These are phyloP conservation scores for Dastarcus helophoroides DNA, from an alignment of 2,888 invertebrate species.

Conservation along the genomic window DNA sequence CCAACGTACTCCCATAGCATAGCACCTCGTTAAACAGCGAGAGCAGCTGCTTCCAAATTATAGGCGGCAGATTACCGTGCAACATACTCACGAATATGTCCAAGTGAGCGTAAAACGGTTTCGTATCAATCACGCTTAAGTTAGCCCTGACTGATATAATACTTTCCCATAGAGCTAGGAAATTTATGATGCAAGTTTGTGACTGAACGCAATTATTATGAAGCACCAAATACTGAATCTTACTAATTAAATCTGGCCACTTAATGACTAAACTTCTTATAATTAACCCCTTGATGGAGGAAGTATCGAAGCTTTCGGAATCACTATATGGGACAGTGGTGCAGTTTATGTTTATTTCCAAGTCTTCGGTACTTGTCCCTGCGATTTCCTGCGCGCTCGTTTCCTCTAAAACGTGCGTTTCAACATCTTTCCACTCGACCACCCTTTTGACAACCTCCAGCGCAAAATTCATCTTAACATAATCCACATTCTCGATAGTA, in stretches of 20 bases:
- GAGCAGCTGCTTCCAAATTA: slow-evolving; percentile 75
- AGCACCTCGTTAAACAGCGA: slow-evolving; percentile 81
- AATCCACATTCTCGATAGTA: slow-evolving; percentile 52
- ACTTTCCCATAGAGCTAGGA: slow-evolving; percentile 78
- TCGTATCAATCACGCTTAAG: slow-evolving; percentile 77
- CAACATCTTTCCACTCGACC: slow-evolving; percentile 79
- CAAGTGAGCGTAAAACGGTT: slow-evolving; percentile 76
- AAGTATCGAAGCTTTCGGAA: slow-evolving; percentile 75
- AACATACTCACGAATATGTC: slow-evolving; percentile 65
- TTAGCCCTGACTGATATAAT: slow-evolving; percentile 86
- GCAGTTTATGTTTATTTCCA: slow-evolving; percentile 34
- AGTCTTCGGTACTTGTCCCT: slow-evolving; percentile 21
- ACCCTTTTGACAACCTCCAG: slow-evolving; percentile 76
- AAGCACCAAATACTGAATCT: slow-evolving; percentile 49
- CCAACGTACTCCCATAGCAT: slow-evolving; percentile 83
- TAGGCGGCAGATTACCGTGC: slow-evolving; percentile 59
- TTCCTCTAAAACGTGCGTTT: slow-evolving; percentile 71
- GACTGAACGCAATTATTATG: slow-evolving; percentile 49
- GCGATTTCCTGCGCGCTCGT: slow-evolving; percentile 29
- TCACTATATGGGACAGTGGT: slow-evolving; percentile 56
- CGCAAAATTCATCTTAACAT: slow-evolving; percentile 68
- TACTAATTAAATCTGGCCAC: slow-evolving; percentile 71
- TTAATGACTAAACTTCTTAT: slow-evolving; percentile 75
- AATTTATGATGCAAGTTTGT: slow-evolving; percentile 66
- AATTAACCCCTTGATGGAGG: slow-evolving; percentile 73